A percentile compares a stretch with the other conserved stretches of the same genome.
Evolutionary conservation across 2,888 invertebrate species (phyloP).

Genomic region (Sturmia bella): DNA sequence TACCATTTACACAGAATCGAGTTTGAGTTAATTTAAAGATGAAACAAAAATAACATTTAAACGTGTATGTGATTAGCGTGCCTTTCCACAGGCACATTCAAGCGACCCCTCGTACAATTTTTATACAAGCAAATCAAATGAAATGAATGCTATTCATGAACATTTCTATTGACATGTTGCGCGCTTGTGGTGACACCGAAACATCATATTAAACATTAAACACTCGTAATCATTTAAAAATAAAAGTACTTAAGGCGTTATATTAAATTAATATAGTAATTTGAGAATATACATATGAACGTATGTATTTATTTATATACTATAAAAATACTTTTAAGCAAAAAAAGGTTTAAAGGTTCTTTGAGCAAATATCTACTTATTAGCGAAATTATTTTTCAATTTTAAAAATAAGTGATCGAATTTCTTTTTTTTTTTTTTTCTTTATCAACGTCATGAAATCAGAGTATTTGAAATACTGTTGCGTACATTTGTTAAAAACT

Average conservation of each 20-base stretch:
- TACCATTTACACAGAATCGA: slow-evolving; percentile 28
- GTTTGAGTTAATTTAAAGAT: slow-evolving; percentile 19
- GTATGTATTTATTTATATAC: no score
- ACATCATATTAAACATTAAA: no score
- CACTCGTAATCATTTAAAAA: slow-evolving; percentile 37
- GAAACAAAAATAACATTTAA: slow-evolving; percentile 30
- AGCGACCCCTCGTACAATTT: no score
- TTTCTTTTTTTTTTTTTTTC: no score
- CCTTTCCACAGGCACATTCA: no score
- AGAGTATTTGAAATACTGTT: slow-evolving; percentile 61
- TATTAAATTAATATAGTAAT: slow-evolving; percentile 3
- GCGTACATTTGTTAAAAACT: not conserved
- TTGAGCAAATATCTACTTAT: slow-evolving; percentile 13
- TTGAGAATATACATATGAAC: no score
- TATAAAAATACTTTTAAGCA: slow-evolving; percentile 3
- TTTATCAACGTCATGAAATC: slow-evolving; percentile 13
- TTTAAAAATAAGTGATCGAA: not conserved
- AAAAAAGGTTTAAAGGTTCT: not conserved
- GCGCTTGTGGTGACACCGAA: no score
- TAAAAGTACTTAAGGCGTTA: slow-evolving; percentile 36
- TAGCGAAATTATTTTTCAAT: slow-evolving; percentile 26
- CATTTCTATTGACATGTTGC: no score
- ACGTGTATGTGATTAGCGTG: slow-evolving; percentile 9
- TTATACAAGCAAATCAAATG: no score
- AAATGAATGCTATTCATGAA: no score